Conservation (phyloP, 2,113 vertebrate species). For the Toxotes chatareus region DNA sequence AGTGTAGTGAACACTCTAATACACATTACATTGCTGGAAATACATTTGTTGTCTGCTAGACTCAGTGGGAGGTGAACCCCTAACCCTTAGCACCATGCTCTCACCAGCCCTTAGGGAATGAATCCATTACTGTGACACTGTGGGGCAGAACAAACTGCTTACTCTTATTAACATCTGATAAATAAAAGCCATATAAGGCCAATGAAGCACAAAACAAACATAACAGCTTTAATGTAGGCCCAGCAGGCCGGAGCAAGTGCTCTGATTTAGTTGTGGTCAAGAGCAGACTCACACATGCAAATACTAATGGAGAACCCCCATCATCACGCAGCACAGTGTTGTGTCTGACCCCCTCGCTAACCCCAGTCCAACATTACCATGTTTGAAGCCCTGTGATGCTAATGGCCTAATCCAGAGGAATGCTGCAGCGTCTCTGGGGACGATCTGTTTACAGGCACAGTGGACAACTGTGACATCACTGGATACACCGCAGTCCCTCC, state of each 20-base stretch:
- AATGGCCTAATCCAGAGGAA: conserved; percentile 49
- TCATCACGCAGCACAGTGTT: conserved; percentile 16
- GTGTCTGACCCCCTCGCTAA: conserved; percentile 13
- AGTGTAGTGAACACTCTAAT: not conserved
- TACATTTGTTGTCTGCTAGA: not conserved
- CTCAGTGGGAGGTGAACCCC: not conserved
- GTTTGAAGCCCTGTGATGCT: conserved; percentile 46
- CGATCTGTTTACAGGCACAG: conserved; percentile 30
- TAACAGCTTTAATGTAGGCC: not conserved
- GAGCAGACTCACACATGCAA: conserved; percentile 8
- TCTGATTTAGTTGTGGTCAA: conserved; percentile 9
- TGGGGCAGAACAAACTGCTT: not conserved
- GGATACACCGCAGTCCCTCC: conserved; percentile 5
- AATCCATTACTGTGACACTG: not conserved
- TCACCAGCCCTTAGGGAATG: not conserved
- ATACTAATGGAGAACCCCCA: conserved; percentile 4
- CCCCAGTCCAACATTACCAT: conserved; percentile 16
- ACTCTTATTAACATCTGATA: not conserved
- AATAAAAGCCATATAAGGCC: not conserved
- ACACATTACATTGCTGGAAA: not conserved
- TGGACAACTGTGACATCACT: conserved; percentile 23
- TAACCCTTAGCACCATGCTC: not conserved
- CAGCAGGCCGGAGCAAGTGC: conserved; percentile 4
- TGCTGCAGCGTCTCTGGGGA: conserved; percentile 44
- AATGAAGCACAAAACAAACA: not conserved